phyloP scores from a whole-genome alignment of 2,113 vertebrate genomes.

The Xiphias gladius region DNA sequence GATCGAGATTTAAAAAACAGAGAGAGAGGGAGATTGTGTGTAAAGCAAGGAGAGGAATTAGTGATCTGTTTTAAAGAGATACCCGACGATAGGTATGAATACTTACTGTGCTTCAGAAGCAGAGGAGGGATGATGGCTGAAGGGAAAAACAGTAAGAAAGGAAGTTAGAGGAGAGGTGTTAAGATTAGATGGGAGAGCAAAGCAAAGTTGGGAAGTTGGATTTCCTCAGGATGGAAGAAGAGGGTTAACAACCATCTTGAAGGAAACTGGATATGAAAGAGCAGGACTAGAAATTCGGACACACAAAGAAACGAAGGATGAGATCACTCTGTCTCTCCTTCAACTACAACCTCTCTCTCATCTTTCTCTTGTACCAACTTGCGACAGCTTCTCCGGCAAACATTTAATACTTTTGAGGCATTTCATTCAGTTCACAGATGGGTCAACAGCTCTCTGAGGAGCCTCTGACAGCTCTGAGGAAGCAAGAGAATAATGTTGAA shows the following conservation, averaged over 20 bases:
- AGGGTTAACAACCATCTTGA: constrained; percentile 20
- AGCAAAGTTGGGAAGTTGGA: background rate
- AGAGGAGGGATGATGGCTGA: background rate
- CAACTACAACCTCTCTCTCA: background rate
- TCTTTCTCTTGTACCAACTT: constrained; percentile 7
- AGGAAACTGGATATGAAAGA: constrained; percentile 43
- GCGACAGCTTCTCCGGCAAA: background rate
- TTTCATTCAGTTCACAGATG: constrained; percentile 33
- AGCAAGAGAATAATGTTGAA: background rate
- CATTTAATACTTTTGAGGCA: constrained; percentile 22
- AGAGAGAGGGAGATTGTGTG: background rate
- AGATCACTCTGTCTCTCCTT: constrained; percentile 22
- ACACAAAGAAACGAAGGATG: constrained; percentile 11
- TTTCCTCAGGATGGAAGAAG: constrained; percentile 12
- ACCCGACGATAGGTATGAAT: constrained; percentile 55
- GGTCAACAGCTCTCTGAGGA: constrained; percentile 24
- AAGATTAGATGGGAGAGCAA: constrained; percentile 40
- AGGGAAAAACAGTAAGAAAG: constrained; percentile 10
- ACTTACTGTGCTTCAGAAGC: constrained; percentile 34
- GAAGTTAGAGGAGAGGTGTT: constrained; percentile 13
- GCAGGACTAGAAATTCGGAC: background rate
- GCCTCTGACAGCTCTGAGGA: background rate
- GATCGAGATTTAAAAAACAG: constrained; percentile 2
- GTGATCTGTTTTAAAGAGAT: constrained; percentile 33
- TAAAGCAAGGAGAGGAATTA: constrained; percentile 15